Conservation (phyloP, 2,888 invertebrate genomes). For the Choristoneura rosaceana region DNA sequence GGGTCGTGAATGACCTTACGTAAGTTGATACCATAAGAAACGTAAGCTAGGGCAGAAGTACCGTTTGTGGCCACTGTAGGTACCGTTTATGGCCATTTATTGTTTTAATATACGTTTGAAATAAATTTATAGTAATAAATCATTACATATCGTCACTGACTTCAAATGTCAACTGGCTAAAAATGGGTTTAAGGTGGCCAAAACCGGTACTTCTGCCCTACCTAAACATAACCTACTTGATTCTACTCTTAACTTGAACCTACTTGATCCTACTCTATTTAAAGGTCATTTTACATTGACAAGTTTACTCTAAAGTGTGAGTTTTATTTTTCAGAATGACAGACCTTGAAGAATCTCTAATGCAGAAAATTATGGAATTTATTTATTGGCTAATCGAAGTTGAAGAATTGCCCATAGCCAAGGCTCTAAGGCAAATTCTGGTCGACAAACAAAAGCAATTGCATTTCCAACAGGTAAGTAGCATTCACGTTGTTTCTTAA, state of each 20-base stretch:
- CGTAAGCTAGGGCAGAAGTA: too few relatives aligned
- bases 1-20: constrained; percentile 98
- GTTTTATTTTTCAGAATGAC: constrained; percentile 86
- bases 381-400: constrained; percentile 96
- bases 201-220: too few relatives aligned
- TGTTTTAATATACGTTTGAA: too few relatives aligned
- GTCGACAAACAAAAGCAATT: constrained; percentile 92
- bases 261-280: too few relatives aligned
- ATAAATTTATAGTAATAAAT: too few relatives aligned
- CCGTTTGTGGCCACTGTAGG: too few relatives aligned
- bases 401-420: constrained; percentile 96
- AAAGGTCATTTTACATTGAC: background rate
- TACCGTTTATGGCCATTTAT: too few relatives aligned
- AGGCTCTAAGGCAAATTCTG: constrained; percentile 94
- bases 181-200: too few relatives aligned
- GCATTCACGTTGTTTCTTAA: background rate
- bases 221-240: background rate
- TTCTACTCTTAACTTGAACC: too few relatives aligned
- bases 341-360: constrained; percentile 92
- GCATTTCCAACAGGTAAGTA: constrained; percentile 74
- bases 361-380: constrained; percentile 95
- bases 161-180: background rate
- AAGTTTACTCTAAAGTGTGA: background rate
- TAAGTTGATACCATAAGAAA: constrained; percentile 81
- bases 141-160: too few relatives aligned